These are phyloP conservation scores for Chironex yamaguchii DNA, from an alignment of 30 jellyfish, hydroid and myxozoan genomes.

Conservation along the genomic window DNA sequence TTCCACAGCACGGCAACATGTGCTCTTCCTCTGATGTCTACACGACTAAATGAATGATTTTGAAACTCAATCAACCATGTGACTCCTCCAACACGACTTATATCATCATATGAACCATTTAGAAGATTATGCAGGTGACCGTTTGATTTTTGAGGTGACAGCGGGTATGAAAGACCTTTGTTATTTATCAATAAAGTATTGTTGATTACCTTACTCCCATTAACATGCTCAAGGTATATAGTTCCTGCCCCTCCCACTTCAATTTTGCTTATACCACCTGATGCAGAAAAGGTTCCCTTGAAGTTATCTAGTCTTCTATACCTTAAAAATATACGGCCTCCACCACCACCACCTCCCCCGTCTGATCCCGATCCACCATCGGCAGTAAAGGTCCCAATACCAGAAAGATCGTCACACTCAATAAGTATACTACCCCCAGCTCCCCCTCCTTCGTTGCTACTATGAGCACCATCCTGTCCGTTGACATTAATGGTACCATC, in stretches of 20 bases:
- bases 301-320: conserved; percentile 41
- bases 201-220: conserved; percentile 19
- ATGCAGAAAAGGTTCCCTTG: conserved; percentile 45
- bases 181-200: conserved; percentile 39
- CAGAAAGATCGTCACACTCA: conserved; percentile 56
- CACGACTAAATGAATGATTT: conserved; percentile 64
- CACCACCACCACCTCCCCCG: conserved; percentile 78
- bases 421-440: conserved; percentile 62
- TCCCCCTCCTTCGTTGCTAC: conserved; percentile 65
- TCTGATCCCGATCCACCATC: conserved; percentile 57
- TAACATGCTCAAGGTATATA: conserved; percentile 61
- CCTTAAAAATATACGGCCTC: conserved; percentile 56
- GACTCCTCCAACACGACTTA: conserved; percentile 58
- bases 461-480: conserved; percentile 65
- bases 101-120: conserved; percentile 48
- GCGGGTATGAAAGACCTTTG: conserved; percentile 36
- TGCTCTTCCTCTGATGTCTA: conserved; percentile 61
- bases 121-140: conserved; percentile 53
- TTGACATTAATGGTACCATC: conserved; percentile 57
- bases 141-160: conserved; percentile 16
- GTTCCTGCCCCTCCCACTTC: conserved; percentile 78
- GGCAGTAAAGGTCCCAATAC: conserved; percentile 57
- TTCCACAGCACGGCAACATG: conserved; percentile 71
- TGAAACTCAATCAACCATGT: conserved; percentile 68
- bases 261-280: conserved; percentile 46